These are phyloP conservation scores for Rattus rattus DNA, from an alignment of 2,113 vertebrate species.

Conservation along the genomic window DNA sequence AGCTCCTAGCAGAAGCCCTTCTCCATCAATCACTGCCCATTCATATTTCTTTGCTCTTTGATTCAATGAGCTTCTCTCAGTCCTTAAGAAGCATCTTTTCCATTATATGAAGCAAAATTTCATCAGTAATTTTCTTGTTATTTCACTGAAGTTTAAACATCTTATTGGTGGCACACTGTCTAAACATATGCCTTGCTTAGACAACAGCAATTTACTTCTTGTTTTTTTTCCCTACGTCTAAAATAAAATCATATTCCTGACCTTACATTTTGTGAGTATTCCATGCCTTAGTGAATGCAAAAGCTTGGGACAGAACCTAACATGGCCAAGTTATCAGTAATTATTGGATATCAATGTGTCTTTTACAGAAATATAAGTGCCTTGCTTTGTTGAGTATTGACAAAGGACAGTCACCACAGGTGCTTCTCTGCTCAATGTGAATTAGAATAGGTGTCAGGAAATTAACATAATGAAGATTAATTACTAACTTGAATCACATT, in stretches of 20 bases:
- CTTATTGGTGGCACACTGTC: neutral
- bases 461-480: conserved; percentile 3
- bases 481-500: neutral
- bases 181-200: neutral
- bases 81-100: neutral
- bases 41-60: neutral
- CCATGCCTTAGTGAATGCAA: neutral
- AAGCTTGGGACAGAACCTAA: neutral
- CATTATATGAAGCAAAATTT: neutral
- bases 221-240: neutral
- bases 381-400: neutral
- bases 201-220: neutral
- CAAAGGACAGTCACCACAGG: neutral
- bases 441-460: neutral
- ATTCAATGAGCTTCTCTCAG: too few species aligned
- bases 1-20: neutral
- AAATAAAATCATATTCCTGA: neutral
- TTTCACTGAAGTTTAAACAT: neutral
- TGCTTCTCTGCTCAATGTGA: neutral
- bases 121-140: neutral
- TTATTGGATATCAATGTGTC: neutral
- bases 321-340: neutral
- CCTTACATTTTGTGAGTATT: neutral
- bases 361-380: neutral
- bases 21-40: too few species aligned